Percentiles rank a stretch among this genome's conserved stretches.
These are phyloP conservation scores for Orthosia gothica DNA, from an alignment of 2,888 invertebrate species.

Conservation along the genomic window DNA sequence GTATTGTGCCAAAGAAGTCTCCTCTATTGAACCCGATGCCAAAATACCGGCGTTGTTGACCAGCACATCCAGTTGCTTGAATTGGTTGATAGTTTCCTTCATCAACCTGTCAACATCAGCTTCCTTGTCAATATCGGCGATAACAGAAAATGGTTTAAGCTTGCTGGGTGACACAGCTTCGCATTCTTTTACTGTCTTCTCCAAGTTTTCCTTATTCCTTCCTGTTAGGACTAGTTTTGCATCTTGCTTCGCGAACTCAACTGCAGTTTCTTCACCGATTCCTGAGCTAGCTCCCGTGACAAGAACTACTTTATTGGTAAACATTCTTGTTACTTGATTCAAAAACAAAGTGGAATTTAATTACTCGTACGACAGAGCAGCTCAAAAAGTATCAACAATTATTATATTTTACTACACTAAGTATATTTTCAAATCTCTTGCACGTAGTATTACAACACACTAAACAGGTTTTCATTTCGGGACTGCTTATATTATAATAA, in stretches of 20 bases:
- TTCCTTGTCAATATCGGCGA: constrained; percentile 93
- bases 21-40: constrained; percentile 94
- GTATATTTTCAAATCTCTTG: background rate
- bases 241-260: constrained; percentile 92
- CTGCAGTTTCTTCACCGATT: constrained; percentile 93
- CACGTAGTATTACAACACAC: background rate
- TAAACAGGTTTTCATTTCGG: too few species aligned
- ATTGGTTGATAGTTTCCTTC: constrained; percentile 92
- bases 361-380: background rate
- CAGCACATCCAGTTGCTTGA: constrained; percentile 93
- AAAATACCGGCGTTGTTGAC: constrained; percentile 96
- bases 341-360: constrained; percentile 11
- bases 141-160: constrained; percentile 87
- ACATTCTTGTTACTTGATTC: constrained; percentile 71
- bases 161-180: constrained; percentile 73
- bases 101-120: constrained; percentile 92
- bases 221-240: constrained; percentile 92
- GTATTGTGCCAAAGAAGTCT: constrained; percentile 94
- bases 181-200: constrained; percentile 91
- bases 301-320: constrained; percentile 90
- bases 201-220: constrained; percentile 93
- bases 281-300: constrained; percentile 93
- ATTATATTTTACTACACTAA: background rate
- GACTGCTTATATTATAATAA: background rate
- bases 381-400: background rate